These are phyloP conservation scores for Cantharis lateralis DNA, from an alignment of 2,888 invertebrate genomes.

Conservation along the genomic window DNA sequence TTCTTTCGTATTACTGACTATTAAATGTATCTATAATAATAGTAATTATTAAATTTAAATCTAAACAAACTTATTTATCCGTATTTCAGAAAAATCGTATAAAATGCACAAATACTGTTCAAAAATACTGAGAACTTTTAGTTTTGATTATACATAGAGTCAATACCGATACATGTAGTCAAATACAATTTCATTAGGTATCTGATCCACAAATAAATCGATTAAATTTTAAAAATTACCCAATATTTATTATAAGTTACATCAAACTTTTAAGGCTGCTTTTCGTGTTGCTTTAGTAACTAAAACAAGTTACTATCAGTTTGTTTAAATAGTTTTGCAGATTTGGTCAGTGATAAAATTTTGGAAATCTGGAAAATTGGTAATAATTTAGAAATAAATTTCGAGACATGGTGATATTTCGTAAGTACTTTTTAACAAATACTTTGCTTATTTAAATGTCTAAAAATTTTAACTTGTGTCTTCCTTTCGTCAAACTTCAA, in stretches of 20 bases:
- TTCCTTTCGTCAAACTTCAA: neutral
- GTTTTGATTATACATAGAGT: too few relatives aligned
- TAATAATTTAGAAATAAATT: slow-evolving; percentile 35
- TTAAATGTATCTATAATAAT: too few relatives aligned
- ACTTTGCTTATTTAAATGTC: neutral
- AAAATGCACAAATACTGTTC: too few relatives aligned
- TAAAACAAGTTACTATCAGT: slow-evolving; percentile 44
- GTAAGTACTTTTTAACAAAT: slow-evolving; percentile 41
- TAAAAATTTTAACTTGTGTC: neutral
- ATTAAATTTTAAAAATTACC: neutral
- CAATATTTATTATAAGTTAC: neutral
- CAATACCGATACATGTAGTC: too few relatives aligned
- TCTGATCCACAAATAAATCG: neutral
- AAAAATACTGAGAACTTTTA: too few relatives aligned
- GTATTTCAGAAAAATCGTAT: too few relatives aligned
- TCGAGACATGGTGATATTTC: slow-evolving; percentile 44
- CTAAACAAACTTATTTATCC: too few relatives aligned
- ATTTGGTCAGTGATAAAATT: slow-evolving; percentile 42
- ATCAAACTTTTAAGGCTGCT: slow-evolving; percentile 1
- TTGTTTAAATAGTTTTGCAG: slow-evolving; percentile 45
- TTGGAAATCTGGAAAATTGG: slow-evolving; percentile 40
- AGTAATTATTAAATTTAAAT: too few relatives aligned
- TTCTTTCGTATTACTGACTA: too few relatives aligned
- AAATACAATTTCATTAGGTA: too few relatives aligned
- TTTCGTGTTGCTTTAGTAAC: slow-evolving; percentile 41